Percentiles rank a stretch among this genome's conserved stretches.
Conservation (phyloP, 2,113 vertebrate genomes). For the Bubo blakistoni region DNA sequence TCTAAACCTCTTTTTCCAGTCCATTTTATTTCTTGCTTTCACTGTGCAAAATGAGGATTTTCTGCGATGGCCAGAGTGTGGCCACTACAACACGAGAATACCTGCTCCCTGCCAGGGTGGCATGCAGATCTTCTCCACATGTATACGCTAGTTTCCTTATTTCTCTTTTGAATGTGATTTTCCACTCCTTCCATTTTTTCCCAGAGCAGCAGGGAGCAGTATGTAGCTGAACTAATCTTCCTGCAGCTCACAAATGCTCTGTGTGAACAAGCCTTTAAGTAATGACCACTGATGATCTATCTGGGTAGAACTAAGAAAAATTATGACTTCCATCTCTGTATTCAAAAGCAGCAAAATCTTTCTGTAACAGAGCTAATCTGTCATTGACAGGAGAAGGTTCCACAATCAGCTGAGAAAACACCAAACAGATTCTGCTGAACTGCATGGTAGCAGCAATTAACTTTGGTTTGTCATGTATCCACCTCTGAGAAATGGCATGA, state of each 20-base stretch:
- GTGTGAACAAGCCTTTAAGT: neutral
- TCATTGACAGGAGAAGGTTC: neutral
- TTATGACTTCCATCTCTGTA: neutral
- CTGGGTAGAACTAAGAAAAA: neutral
- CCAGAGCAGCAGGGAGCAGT: neutral
- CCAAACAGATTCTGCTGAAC: neutral
- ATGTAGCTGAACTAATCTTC: neutral
- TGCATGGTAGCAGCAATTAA: neutral
- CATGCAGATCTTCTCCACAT: neutral
- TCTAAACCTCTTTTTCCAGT: neutral
- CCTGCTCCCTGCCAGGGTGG: neutral
- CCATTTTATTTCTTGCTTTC: neutral
- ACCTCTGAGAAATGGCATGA: neutral
- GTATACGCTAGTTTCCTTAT: neutral
- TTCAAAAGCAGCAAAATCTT: neutral
- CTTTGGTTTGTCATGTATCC: neutral
- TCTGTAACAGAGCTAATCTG: neutral
- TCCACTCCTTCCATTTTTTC: neutral
- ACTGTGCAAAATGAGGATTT: neutral
- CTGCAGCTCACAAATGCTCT: neutral
- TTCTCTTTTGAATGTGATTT: neutral
- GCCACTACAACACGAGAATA: neutral
- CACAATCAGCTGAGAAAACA: neutral
- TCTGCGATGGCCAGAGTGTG: neutral
- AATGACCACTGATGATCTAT: neutral